A percentile compares a stretch with the other conserved stretches of the same genome.
These are phyloP conservation scores for Drosophila rellima DNA, from an alignment of 2,888 invertebrate species.

Conservation along the genomic window DNA sequence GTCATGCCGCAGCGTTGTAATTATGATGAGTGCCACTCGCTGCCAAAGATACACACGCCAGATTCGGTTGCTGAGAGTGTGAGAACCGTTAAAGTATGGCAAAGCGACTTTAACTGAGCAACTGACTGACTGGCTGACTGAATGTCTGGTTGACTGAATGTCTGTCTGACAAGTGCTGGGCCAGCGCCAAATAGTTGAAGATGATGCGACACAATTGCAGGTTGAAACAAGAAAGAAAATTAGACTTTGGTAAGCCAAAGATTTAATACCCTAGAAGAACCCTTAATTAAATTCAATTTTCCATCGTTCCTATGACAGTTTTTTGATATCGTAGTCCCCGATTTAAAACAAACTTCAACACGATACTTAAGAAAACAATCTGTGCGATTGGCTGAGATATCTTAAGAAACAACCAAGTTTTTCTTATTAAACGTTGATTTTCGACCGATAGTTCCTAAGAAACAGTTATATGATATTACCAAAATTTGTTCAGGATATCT, in stretches of 20 bases:
- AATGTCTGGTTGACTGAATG: constrained; percentile 34
- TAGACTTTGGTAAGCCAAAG: not conserved
- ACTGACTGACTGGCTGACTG: constrained; percentile 31
- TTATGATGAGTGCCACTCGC: constrained; percentile 78
- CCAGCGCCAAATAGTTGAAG: constrained; percentile 64
- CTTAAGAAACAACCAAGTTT: too few species aligned
- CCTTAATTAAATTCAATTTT: not conserved
- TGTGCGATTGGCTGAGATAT: too few species aligned
- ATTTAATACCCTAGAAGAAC: not conserved
- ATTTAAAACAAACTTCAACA: too few species aligned
- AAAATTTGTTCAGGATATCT: too few species aligned
- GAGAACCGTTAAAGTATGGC: constrained; percentile 79
- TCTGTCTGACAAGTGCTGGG: constrained; percentile 53
- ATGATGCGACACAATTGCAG: constrained; percentile 78
- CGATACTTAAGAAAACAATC: too few species aligned
- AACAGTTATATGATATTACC: too few species aligned
- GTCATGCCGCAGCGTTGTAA: constrained; percentile 64
- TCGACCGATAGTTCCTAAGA: too few species aligned
- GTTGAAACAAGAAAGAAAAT: constrained; percentile 37
- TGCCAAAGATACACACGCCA: constrained; percentile 77
- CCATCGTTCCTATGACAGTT: not conserved
- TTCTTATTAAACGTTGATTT: too few species aligned
- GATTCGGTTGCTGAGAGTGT: constrained; percentile 73
- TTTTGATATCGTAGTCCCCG: too few species aligned
- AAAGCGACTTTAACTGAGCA: constrained; percentile 66